Base-by-base conservation (phyloP, 2,797 vertebrate species). In the Enteromius anoplus region DNA sequence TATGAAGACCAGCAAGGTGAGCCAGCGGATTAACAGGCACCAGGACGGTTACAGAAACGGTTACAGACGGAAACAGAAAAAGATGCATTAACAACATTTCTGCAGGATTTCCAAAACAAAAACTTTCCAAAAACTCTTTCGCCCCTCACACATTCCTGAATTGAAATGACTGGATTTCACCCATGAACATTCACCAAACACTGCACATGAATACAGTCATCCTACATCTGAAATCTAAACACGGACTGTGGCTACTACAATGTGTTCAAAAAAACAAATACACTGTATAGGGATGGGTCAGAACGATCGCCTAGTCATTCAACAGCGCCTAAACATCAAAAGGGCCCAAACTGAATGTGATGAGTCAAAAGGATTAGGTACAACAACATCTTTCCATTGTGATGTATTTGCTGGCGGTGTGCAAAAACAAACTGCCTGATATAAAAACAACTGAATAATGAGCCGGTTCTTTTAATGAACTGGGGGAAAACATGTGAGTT, bases 1-100 rank as follows among this genome's bases (percentile, higher is more conserved):
- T 32, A 34, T 77, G 76, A 86, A 79, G 69, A 68, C 72, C 47
- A 47, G 82, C 78, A 86, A 84, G 70, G 37, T 73, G 85, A 88
- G 76, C 68, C 84, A 29, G 58, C 53, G 17, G 12, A 76, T 69
- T 79, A 86, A 71, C 72, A 17, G 81, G 55, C 29, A 29, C 77
- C 60, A 49, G n/a, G 55, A 78, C 75, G 80, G 45, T 42, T n/a
- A 21, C 5, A 6, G 49, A 26, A 26, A 78, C 75, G 80, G 45
- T 42, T n/a, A 21, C 5, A 6, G 49, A 26, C 26, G 26, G 29
- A 40, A 19, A 62, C 45, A 51, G 42, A 47, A 6, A 65, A 5
- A 21, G 23, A 47, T 62, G 0, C 34, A 37, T 37, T 5, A 34
- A 34, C 34, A 34, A 34, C 34, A 34, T 34, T 37, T 34, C 12